A percentile compares a stretch with the other conserved stretches of the same genome.
Evolutionary conservation across 35 echinoderm and acorn worm genomes (phyloP).

Genomic region (Strongylocentrotus purpuratus): DNA sequence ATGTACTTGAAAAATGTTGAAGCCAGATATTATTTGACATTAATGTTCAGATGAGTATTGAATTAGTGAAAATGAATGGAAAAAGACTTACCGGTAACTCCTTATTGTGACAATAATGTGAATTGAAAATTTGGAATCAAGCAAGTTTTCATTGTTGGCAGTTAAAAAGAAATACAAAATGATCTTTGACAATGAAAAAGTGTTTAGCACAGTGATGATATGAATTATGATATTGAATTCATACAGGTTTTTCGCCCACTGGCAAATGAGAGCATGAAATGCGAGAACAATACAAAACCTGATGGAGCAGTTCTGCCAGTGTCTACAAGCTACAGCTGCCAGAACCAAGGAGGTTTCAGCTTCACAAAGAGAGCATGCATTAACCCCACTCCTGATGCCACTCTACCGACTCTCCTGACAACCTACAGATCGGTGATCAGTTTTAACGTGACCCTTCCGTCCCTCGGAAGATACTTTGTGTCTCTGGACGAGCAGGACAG

Average conservation of each 20-base stretch:
- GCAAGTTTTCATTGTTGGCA: no score
- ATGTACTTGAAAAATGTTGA: no score
- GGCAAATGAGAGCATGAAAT: background rate
- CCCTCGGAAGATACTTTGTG: background rate
- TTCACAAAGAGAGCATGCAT: constrained; percentile 26
- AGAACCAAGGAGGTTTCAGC: constrained; percentile 21
- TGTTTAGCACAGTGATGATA: background rate
- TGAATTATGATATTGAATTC: constrained; percentile 17
- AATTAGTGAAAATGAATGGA: no score
- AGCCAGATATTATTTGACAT: no score
- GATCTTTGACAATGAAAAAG: background rate
- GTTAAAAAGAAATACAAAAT: no score
- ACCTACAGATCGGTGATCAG: background rate
- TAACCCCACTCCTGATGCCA: constrained; percentile 42
- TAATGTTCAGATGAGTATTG: no score
- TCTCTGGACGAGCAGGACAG: background rate
- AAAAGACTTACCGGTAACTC: no score
- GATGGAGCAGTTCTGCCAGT: background rate
- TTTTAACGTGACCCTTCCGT: background rate
- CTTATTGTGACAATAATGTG: no score
- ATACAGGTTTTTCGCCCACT: constrained; percentile 21
- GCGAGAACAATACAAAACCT: constrained; percentile 20
- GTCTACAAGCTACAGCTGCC: background rate
- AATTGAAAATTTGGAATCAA: no score
- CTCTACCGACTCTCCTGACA: background rate